phyloP scores from a whole-genome alignment of 2,113 vertebrate species.

The Nipponia nippon region DNA sequence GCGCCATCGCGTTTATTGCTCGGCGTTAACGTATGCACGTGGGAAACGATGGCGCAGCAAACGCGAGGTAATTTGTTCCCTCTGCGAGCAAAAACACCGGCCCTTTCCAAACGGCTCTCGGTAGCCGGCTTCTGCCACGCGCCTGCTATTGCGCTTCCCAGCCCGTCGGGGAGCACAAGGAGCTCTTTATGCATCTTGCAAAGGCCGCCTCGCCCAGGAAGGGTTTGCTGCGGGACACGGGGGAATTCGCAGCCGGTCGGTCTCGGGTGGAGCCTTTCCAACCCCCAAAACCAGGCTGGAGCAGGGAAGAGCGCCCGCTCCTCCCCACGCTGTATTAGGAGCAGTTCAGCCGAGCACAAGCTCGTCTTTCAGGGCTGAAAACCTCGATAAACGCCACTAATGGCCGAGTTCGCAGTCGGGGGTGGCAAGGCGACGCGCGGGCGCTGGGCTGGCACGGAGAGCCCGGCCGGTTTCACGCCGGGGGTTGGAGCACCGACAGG shows the following conservation, averaged over 20 bases:
- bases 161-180: slow-evolving; percentile 32
- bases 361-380: slow-evolving; percentile 45
- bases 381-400: slow-evolving; percentile 47
- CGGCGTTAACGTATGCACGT: background rate
- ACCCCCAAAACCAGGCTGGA: background rate
- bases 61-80: background rate
- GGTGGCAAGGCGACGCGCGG: slow-evolving; percentile 19
- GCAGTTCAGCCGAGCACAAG: background rate
- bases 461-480: background rate
- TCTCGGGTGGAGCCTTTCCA: background rate
- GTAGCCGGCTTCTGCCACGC: background rate
- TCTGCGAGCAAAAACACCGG: background rate
- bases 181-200: slow-evolving; percentile 38
- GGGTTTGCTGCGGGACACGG: background rate
- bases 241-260: background rate
- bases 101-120: background rate
- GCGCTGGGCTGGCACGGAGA: slow-evolving; percentile 48
- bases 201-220: slow-evolving; percentile 5
- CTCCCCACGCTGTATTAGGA: background rate
- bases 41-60: background rate
- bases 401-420: background rate
- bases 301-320: background rate
- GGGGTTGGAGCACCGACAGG: slow-evolving; percentile 11
- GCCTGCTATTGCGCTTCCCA: background rate
- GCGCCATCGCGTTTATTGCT: background rate